phyloP scores from a whole-genome alignment of 2,113 vertebrate genomes.

The Scophthalmus maximus region DNA sequence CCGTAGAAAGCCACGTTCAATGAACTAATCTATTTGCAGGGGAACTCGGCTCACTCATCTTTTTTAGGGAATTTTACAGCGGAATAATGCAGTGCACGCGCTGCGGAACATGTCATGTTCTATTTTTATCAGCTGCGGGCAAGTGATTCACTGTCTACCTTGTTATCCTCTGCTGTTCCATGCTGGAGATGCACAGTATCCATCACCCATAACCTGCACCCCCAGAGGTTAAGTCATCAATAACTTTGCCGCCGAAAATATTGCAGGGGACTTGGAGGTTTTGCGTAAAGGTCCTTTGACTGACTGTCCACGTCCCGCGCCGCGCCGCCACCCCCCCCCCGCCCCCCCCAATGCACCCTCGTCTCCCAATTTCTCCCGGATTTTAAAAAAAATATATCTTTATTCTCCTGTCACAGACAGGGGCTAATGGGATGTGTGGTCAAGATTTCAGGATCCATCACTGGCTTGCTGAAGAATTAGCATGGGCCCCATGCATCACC shows the following conservation, averaged over 20 bases:
- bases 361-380: conserved; percentile 72
- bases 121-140: conserved; percentile 81
- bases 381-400: conserved; percentile 89
- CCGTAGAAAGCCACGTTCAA: conserved; percentile 65
- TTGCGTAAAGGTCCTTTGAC: conserved; percentile 81
- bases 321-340: conserved; percentile 40
- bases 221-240: conserved; percentile 87
- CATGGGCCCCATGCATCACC: conserved; percentile 94
- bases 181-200: conserved; percentile 78
- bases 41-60: conserved; percentile 63
- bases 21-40: conserved; percentile 74
- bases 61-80: conserved; percentile 63
- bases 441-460: conserved; percentile 99
- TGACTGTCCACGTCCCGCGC: conserved; percentile 82
- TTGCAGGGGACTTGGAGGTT: conserved; percentile 82
- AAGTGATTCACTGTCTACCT: conserved; percentile 84
- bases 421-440: conserved; percentile 99
- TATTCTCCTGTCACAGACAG: conserved; percentile 94
- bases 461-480: conserved; percentile 93
- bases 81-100: conserved; percentile 67
- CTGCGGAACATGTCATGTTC: conserved; percentile 72
- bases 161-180: conserved; percentile 83
- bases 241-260: conserved; percentile 81
- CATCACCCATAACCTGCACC: conserved; percentile 84
- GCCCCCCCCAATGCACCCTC: conserved; percentile 75